phyloP scores from a whole-genome alignment of 2,113 vertebrate species.

The Antechinus flavipes region DNA sequence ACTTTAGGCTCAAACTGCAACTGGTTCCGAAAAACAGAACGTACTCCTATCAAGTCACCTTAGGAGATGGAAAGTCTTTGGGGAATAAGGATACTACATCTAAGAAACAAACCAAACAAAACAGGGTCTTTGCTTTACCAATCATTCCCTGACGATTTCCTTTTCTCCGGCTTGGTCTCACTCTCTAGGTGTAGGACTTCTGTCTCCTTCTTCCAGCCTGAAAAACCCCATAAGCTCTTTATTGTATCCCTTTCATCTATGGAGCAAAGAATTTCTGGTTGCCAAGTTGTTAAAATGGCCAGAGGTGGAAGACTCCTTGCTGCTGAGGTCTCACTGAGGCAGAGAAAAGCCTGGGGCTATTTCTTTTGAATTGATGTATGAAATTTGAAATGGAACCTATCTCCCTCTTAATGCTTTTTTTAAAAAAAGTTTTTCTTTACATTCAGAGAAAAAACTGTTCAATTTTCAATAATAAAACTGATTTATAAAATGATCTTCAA shows the following conservation, averaged over 20 bases:
- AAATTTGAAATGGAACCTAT: conserved; percentile 61
- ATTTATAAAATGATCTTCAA: not conserved
- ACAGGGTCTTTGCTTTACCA: not conserved
- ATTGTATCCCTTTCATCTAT: conserved; percentile 54
- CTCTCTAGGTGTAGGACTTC: conserved; percentile 42
- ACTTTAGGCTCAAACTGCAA: not conserved
- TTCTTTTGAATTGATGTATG: conserved; percentile 16
- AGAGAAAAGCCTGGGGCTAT: conserved; percentile 1
- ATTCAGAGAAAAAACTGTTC: not conserved
- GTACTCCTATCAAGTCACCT: not conserved
- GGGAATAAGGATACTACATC: not conserved
- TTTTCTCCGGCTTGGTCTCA: conserved; percentile 5
- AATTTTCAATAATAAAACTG: not conserved
- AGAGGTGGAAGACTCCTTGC: conserved; percentile 52
- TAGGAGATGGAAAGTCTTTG: not conserved
- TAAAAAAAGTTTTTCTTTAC: not conserved
- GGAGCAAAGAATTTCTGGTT: conserved; percentile 41
- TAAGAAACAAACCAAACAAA: not conserved
- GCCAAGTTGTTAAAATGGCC: conserved; percentile 34
- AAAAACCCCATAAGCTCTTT: conserved; percentile 51
- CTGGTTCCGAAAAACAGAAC: not conserved
- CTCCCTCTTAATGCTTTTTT: not conserved
- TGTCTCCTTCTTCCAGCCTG: not conserved
- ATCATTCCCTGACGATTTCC: conserved; percentile 35
- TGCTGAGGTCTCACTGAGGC: conserved; percentile 29